These are phyloP conservation scores for Montipora capricornis DNA, from an alignment of 64 coral and sea anemone species.

Conservation along the genomic window DNA sequence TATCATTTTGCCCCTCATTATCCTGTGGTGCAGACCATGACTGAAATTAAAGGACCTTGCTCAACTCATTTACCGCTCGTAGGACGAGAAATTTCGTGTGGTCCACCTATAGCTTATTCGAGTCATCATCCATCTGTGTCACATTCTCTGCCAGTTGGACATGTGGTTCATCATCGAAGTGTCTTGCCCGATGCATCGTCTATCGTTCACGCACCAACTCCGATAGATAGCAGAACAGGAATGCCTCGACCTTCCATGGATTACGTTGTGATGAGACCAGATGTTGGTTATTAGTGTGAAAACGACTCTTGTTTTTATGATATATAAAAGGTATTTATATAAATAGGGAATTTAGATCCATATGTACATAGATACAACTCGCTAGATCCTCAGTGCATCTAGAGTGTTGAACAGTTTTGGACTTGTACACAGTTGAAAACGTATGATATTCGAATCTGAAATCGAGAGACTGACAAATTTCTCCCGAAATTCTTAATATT, in stretches of 20 bases:
- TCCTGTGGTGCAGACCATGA: slow-evolving; percentile 41
- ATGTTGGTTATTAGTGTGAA: slow-evolving; percentile 51
- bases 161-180: slow-evolving; percentile 81
- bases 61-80: slow-evolving; percentile 65
- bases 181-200: slow-evolving; percentile 64
- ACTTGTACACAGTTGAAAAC: too few relatives aligned
- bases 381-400: not conserved
- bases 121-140: slow-evolving; percentile 72
- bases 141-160: slow-evolving; percentile 78
- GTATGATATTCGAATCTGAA: too few relatives aligned
- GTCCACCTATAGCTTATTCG: slow-evolving; percentile 65
- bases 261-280: slow-evolving; percentile 80
- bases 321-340: not conserved
- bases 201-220: slow-evolving; percentile 68
- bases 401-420: not conserved
- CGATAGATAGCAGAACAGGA: slow-evolving; percentile 88
- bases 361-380: not conserved
- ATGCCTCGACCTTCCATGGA: slow-evolving; percentile 81
- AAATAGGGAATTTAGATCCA: not conserved
- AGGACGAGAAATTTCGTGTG: slow-evolving; percentile 75
- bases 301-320: not conserved
- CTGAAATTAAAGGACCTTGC: slow-evolving; percentile 78
- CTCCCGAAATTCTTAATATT: not conserved
- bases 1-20: slow-evolving; percentile 86
- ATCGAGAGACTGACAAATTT: too few relatives aligned